phyloP scores from a whole-genome alignment of 2,888 invertebrate genomes.

The Fissipunctia ypsillon region DNA sequence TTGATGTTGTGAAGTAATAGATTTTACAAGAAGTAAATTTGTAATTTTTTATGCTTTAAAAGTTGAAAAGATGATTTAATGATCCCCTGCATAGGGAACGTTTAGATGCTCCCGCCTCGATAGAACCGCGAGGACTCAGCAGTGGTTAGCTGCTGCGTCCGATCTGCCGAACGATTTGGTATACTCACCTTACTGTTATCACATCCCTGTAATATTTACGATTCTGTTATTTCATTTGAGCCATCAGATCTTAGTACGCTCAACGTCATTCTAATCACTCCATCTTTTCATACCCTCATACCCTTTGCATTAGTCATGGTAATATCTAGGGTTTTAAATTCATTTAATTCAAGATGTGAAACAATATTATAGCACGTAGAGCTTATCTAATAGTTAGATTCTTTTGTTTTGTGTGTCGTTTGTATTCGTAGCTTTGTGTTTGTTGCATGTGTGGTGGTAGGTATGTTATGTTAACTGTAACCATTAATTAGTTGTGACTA shows the following conservation, averaged over 20 bases:
- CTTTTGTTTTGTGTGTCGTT: slow-evolving; percentile 75
- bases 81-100: slow-evolving; percentile 85
- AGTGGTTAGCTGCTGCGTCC: slow-evolving; percentile 83
- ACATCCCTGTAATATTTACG: slow-evolving; percentile 73
- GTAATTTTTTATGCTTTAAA: slow-evolving; percentile 82
- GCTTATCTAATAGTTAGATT: slow-evolving; percentile 82
- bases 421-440: slow-evolving; percentile 74
- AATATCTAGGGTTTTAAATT: slow-evolving; percentile 73
- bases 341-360: slow-evolving; percentile 70
- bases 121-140: slow-evolving; percentile 85
- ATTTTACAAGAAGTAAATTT: slow-evolving; percentile 79
- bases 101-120: slow-evolving; percentile 87
- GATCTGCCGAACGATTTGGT: slow-evolving; percentile 83
- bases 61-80: slow-evolving; percentile 76
- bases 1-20: slow-evolving; percentile 89
- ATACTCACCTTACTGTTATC: slow-evolving; percentile 78
- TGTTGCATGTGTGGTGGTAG: slow-evolving; percentile 84
- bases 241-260: slow-evolving; percentile 75
- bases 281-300: slow-evolving; percentile 76
- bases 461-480: slow-evolving; percentile 70
- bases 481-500: slow-evolving; percentile 66
- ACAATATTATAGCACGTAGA: slow-evolving; percentile 77
- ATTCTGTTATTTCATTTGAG: slow-evolving; percentile 59
- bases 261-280: slow-evolving; percentile 75
- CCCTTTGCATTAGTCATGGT: slow-evolving; percentile 75